phyloP scores from a whole-genome alignment of 2,113 vertebrate genomes.

The Xiphophorus hellerii region DNA sequence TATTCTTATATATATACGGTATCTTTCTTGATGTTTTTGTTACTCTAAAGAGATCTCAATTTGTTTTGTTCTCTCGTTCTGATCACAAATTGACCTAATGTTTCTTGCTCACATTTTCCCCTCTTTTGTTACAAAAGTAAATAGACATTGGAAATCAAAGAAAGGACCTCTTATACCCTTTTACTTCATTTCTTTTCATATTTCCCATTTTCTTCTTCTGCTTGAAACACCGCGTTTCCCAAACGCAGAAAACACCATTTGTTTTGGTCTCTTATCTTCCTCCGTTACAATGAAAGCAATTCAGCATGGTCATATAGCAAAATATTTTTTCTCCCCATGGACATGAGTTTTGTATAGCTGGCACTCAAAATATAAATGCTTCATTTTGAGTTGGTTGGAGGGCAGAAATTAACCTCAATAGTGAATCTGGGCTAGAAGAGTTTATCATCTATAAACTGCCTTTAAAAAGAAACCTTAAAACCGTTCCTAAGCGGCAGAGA shows the following conservation, averaged over 20 bases:
- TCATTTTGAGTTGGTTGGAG: no score
- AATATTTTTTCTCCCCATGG: not conserved
- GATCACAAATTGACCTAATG: conserved; percentile 56
- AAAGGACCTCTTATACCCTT: conserved; percentile 18
- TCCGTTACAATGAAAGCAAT: not conserved
- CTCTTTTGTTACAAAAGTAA: conserved; percentile 60
- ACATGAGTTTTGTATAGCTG: not conserved
- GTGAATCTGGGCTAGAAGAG: no score
- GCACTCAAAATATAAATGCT: not conserved
- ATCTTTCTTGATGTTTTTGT: conserved; percentile 38
- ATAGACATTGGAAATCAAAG: conserved; percentile 57
- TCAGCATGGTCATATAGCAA: not conserved
- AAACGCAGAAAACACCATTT: no score
- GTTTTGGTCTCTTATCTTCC: not conserved
- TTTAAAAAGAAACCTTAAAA: no score
- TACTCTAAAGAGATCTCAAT: conserved; percentile 34
- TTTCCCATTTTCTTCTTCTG: not conserved
- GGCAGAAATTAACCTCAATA: no score
- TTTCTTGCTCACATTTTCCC: conserved; percentile 48
- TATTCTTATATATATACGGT: conserved; percentile 40
- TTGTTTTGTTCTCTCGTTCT: conserved; percentile 18
- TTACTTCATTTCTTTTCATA: conserved; percentile 13
- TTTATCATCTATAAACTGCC: no score
- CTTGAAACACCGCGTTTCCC: not conserved
- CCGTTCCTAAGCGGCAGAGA: no score